phyloP scores from a whole-genome alignment of 2,888 invertebrate species.

The Zootermopsis nevadensis region DNA sequence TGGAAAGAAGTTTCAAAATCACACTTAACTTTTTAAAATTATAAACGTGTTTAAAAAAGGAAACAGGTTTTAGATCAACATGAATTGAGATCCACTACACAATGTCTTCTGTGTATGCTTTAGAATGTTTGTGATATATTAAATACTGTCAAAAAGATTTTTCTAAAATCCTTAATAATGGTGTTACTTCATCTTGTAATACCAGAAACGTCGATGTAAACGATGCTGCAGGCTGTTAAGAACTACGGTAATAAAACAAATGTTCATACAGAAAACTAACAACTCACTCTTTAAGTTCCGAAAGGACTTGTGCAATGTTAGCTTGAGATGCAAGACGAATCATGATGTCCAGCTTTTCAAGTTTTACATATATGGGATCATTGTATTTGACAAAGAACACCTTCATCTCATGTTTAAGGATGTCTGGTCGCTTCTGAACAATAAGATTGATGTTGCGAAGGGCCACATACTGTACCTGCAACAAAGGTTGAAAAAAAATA shows the following conservation, averaged over 20 bases:
- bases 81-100: too few relatives aligned
- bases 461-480: slow-evolving; percentile 96
- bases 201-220: too few relatives aligned
- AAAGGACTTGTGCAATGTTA: slow-evolving; percentile 97
- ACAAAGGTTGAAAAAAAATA: slow-evolving; percentile 21
- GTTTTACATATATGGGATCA: slow-evolving; percentile 99
- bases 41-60: too few relatives aligned
- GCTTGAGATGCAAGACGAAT: slow-evolving; percentile 97
- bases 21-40: too few relatives aligned
- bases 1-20: slow-evolving; percentile 53
- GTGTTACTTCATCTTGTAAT: too few relatives aligned
- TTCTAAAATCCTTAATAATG: too few relatives aligned
- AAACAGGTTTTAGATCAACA: too few relatives aligned
- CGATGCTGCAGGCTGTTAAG: too few relatives aligned
- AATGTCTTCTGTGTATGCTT: too few relatives aligned
- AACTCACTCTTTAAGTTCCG: slow-evolving; percentile 91
- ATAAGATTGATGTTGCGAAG: slow-evolving; percentile 98
- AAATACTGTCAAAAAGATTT: too few relatives aligned
- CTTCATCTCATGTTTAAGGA: slow-evolving; percentile 99
- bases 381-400: slow-evolving; percentile 99
- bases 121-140: too few relatives aligned
- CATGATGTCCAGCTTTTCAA: slow-evolving; percentile 99
- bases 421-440: slow-evolving; percentile 98
- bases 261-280: not conserved
- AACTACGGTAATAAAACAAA: too few relatives aligned